Evolutionary conservation across 2,113 vertebrate species (phyloP), one percentile per base, ranked within the genome.

Genomic region (Balaeniceps rex): DNA sequence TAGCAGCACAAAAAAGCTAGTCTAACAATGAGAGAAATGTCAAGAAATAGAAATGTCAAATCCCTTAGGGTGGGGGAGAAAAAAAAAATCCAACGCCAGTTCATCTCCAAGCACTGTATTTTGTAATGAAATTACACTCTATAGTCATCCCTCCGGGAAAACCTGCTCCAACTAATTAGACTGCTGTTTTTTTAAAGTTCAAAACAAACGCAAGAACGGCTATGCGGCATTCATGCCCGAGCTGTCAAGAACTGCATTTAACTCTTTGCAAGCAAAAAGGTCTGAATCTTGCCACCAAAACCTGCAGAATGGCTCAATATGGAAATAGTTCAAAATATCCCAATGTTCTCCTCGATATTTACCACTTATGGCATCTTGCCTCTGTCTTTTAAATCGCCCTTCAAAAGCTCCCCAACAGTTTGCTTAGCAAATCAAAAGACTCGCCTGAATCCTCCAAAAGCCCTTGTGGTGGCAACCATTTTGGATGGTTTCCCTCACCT

Each of bases 21-120:
- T 88, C n/a, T 83, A 96, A 97, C 96, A 94, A 95, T 76, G 93
- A 95, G 75, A 96, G 96, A 97, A 97, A 95, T 97, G 95, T 97
- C 97, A 97, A 94, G 90, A 95, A 97, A 97, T 8, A 97, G 96
- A 98, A 98, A 98, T 98, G 96, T 97, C 97, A 98, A 97, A 97
- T 94, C 85, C 97, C 87, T 91, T 33, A 60, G 75, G 95, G 94
- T 42, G n/a, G n/a, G 19, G 11, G 23, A 9, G 0, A 15, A 49
- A 66, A 75, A 85, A 78, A 78, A 95, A 96, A 85, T 75, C 91
- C 88, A 93, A 94, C 91, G 97, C 31, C 77, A 89, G 94, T 93
- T 93, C 87, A 85, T 91, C 92, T 90, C 93, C 71, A 36, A 95
- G 88, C 52, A 31, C 63, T 92, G 7, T 88, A 94, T 96, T 95